Percentiles rank a stretch among this genome's conserved stretches.
Conservation (phyloP, 2,113 vertebrate genomes). For the Hyperopisus bebe region DNA sequence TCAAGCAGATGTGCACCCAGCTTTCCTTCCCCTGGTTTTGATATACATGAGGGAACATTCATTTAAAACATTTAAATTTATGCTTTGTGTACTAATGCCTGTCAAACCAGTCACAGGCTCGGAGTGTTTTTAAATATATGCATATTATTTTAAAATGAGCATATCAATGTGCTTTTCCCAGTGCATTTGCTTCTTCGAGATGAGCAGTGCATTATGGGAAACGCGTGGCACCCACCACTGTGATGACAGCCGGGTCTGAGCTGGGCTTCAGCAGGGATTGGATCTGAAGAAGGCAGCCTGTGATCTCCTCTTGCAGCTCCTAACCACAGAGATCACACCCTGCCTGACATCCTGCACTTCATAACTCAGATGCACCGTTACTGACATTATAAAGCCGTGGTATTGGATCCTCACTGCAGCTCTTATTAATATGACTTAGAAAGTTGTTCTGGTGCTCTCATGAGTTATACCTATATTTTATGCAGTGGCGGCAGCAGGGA, state of each 20-base stretch:
- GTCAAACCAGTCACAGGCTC: background rate
- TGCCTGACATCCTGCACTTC: background rate
- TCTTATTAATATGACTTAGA: background rate
- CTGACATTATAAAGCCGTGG: too few relatives aligned
- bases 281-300: slow-evolving; percentile 64
- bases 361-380: background rate
- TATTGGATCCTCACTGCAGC: background rate
- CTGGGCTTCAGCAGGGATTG: slow-evolving; percentile 48
- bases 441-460: background rate
- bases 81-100: background rate
- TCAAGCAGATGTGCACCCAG: background rate
- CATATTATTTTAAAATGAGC: background rate
- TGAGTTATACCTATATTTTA: background rate
- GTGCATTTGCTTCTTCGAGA: background rate
- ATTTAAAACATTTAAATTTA: background rate
- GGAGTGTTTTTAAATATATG: background rate
- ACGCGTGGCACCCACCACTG: slow-evolving; percentile 53
- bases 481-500: background rate
- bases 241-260: slow-evolving; percentile 35
- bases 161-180: background rate
- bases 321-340: background rate
- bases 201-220: background rate
- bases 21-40: background rate
- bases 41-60: background rate
- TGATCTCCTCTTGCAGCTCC: slow-evolving; percentile 56